Evolutionary conservation across 2,888 invertebrate genomes (phyloP), one percentile per base, ranked within the genome.

Genomic region (Cacoxenus indagator): DNA sequence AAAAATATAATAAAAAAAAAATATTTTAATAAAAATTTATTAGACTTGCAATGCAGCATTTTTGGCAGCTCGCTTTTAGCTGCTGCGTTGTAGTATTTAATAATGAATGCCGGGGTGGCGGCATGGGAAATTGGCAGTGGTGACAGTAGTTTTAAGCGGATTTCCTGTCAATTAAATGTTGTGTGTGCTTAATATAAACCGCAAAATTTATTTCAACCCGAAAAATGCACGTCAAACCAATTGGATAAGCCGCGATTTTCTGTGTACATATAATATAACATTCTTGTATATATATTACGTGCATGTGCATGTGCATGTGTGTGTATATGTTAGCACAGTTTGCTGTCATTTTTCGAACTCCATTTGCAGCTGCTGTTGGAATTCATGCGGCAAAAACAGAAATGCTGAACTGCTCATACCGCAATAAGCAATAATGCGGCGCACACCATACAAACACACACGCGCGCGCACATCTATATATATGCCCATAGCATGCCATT

Each of bases 21-120:
- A n/a, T n/a, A n/a, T n/a, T n/a, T n/a, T n/a, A n/a, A 59, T 26
- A 26, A 24, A 59, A 67, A 54, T 67, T 70, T 65, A 24, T 67
- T 61, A 54, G 65, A 64, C 65, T 70, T 11, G 48, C 2, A 3
- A 14, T 37, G 37, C 9, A 1, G 2, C 5, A 37, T 14, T 11
- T 37, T 37, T 37, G 37, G 8, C 5, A 37, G 37, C 37, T 14
- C 14, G 14, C 37, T 37, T 37, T 37, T 37, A 4, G 37, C 14
- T 37, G 37, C 37, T 37, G n/a, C n/a, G n/a, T n/a, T n/a, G n/a
- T n/a, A n/a, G n/a, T n/a, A n/a, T n/a, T n/a, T n/a, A n/a, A n/a
- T n/a, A n/a, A n/a, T n/a, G n/a, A n/a, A n/a, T n/a, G n/a, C n/a
- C n/a, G n/a, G n/a, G n/a, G n/a, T 37, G 14, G 8, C 1, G 37